phyloP scores from a whole-genome alignment of 2,888 invertebrate species.

The Agrotis clavis region DNA sequence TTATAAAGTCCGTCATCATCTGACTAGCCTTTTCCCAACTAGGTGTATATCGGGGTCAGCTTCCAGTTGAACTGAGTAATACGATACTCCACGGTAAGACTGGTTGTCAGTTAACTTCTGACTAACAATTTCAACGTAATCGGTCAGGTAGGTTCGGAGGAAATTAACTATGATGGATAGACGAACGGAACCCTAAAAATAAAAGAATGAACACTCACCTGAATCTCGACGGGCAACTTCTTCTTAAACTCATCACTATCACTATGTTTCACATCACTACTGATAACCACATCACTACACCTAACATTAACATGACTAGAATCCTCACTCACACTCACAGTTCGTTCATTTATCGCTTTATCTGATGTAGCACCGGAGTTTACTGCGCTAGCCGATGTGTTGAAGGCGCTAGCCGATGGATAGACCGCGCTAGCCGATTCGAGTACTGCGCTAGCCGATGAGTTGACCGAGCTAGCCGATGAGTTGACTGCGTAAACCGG shows the following conservation, averaged over 20 bases:
- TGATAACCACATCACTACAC: constrained; percentile 67
- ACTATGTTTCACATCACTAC: constrained; percentile 65
- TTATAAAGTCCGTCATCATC: too few relatives aligned
- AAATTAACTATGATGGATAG: too few relatives aligned
- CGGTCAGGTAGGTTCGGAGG: too few relatives aligned
- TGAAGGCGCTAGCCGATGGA: constrained; percentile 4
- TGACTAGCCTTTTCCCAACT: too few relatives aligned
- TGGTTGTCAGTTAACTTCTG: too few relatives aligned
- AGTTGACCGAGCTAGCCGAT: constrained; percentile 11
- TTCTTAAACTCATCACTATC: constrained; percentile 73
- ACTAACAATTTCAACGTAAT: too few relatives aligned
- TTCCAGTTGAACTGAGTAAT: too few relatives aligned
- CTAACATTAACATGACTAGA: constrained; percentile 84
- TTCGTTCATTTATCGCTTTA: constrained; percentile 44
- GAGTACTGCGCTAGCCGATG: constrained; percentile 1
- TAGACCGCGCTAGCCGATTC: constrained; percentile 1
- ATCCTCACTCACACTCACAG: constrained; percentile 65
- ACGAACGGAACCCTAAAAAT: too few relatives aligned
- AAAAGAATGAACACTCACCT: constrained; percentile 72
- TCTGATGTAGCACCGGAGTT: constrained; percentile 16
- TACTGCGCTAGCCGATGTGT: constrained; percentile 17
- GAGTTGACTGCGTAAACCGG: constrained; percentile 3
- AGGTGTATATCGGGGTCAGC: too few relatives aligned
- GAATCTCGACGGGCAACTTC: constrained; percentile 86
- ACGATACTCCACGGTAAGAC: too few relatives aligned